These are phyloP conservation scores for Rattus norvegicus DNA, from an alignment of 2,113 vertebrate species.

Conservation along the genomic window DNA sequence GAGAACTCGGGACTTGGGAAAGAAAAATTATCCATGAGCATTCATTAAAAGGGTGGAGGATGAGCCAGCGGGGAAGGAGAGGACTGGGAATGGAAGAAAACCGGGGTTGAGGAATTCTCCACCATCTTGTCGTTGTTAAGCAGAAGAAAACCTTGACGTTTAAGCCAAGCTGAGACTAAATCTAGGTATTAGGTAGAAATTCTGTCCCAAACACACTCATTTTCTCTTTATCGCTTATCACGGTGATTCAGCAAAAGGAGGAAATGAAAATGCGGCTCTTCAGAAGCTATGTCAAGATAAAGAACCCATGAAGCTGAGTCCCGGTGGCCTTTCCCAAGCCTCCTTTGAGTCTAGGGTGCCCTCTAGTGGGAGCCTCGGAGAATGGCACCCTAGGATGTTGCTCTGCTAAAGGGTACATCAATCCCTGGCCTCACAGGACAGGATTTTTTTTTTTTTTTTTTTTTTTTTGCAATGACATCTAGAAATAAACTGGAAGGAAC, in stretches of 20 bases:
- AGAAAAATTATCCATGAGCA: not conserved
- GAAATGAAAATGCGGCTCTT: not conserved
- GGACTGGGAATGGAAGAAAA: not conserved
- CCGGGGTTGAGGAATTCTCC: not conserved
- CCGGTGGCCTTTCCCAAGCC: not conserved
- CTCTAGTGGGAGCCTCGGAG: not conserved
- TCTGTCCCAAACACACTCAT: not conserved
- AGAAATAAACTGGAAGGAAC: constrained; percentile 1
- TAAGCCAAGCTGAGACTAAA: not conserved
- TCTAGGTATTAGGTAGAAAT: not conserved
- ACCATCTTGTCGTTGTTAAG: not conserved
- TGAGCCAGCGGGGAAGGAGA: no score
- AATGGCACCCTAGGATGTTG: not conserved
- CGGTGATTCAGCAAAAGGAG: not conserved
- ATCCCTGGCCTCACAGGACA: not conserved
- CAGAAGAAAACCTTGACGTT: not conserved
- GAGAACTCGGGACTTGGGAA: not conserved
- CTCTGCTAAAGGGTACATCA: not conserved
- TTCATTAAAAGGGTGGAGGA: not conserved
- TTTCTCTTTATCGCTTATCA: not conserved
- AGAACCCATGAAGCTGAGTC: not conserved
- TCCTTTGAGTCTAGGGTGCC: constrained; percentile 28
- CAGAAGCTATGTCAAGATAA: not conserved
- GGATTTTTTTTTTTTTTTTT: not conserved
- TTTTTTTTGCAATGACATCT: not conserved